Evolutionary conservation across 2,797 vertebrate genomes (phyloP), one percentile per base, ranked within the genome.

Genomic region (Chromis chromis): DNA sequence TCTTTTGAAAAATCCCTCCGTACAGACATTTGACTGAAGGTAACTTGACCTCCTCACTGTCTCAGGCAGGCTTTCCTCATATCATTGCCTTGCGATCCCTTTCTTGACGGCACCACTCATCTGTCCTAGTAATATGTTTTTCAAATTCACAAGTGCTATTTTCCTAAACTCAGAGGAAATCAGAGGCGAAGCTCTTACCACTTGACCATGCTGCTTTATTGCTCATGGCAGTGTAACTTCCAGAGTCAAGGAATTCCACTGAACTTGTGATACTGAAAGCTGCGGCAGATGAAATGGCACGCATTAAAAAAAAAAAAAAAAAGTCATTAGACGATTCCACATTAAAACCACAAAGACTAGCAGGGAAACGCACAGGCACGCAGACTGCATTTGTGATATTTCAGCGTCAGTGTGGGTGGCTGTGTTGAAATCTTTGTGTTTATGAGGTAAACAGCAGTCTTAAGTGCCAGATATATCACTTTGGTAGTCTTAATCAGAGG

Each of bases 391-490:
- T 78, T 74, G 81, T 74, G 87, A 81, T 88, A 85, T 86, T 88
- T 90, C 77, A 84, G 70, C 33, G 0, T 82, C 70, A 81, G 72
- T 82, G 89, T 91, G 89, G 89, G 89, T 80, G 88, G 87, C 70
- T 76, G 85, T 69, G 85, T 69, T 88, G 78, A 88, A 82, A 84
- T 78, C 88, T 89, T 83, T 82, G 87, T 86, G 87, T 90, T 93
- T 88, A 91, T 88, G 88, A 90, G 83, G 87, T 90, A 92, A 92
- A 93, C 86, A 89, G 83, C 82, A 79, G 88, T 90, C 84, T 89
- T 90, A 89, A 91, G 85, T 87, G 90, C 88, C 89, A 91, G 87
- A 92, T 92, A 91, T 89, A 90, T 92, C 89, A 93, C 89, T 91
- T 91, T 87, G 88, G 81, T 92, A 78, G 85, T 88, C 86, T 88